Evolutionary conservation across 2,888 invertebrate species (phyloP), one percentile per base, ranked within the genome.

Genomic region (Salticus scenicus): DNA sequence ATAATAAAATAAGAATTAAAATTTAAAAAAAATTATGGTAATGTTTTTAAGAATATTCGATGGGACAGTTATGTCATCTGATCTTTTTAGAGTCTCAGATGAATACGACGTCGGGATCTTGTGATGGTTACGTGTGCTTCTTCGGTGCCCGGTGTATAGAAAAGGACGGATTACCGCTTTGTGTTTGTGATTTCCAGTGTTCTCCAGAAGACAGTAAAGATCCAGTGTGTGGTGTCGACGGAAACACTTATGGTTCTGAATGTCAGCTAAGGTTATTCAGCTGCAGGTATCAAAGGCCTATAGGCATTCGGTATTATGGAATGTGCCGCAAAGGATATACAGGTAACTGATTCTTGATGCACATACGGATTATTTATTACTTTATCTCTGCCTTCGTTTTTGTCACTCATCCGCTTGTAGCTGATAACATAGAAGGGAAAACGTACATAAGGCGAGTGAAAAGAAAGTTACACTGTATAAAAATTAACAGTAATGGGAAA

Each of bases 191-290:
- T 82, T 92, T 93, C 8, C 94, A 94, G 88, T 96, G 96, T 91
- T 31, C 83, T 4, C 93, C 87, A 0, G 88, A 88, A 51, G 88
- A 88, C 51, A 76, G 77, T 17, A 79, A 82, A n/a, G 84, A 81
- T 27, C 90, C 91, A 14, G 96, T 97, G n/a, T 97, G 97, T 91
- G 96, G 95, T 0, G 94, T 94, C n/a, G 96, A 97, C 90, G 96
- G 95, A 33, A 93, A 93, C 87, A 96, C 96, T 0, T 96, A 96
- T 92, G 94, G 95, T 88, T 95, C 95, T 63, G 94, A 94, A 74
- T 97, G 97, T 91, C 94, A 95, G 90, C 92, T 97, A 89, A 94
- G 94, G 90, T 93, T 94, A 86, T 93, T 94, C 73, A 94, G 95
- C n/a, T 96, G 95, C 90, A 92, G 92, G 92, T 93, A 94, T 90